Evolutionary conservation across 2,797 vertebrate species (phyloP), one percentile per base, ranked within the genome.

Genomic region (Cyclura pinguis): DNA sequence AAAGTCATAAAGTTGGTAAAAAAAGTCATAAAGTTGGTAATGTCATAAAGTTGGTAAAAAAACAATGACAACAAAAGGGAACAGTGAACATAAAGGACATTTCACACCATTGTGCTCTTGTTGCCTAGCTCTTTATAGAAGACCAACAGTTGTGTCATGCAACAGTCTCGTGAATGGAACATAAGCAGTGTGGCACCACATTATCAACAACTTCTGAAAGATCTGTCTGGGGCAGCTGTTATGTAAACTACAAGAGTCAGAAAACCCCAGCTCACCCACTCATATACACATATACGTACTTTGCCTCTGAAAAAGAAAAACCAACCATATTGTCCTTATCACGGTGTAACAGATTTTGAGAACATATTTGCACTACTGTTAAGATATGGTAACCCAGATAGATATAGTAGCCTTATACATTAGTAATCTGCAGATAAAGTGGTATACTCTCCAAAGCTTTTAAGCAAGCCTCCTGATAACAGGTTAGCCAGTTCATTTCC

Each of bases 291-390:
- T 29, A 29, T 52, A 74, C 92, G 92, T 93, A 22, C 93, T 95
- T 93, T 89, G 55, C 83, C 83, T 62, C 87, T 62, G 18, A 92
- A 89, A 88, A 91, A 86, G 1, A 47, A 92, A 88, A 88, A 92
- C 27, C 1, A 69, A 92, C 78, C 52, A 20, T 84, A 50, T 90
- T 94, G 88, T 91, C 77, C 73, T 86, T 94, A 91, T 88, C 78
- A 88, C 87, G 90, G 62, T 92, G 93, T 94, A 94, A 89, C 88
- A 95, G 88, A 95, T 95, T 83, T 96, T 90, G 90, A 93, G 87
- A 96, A 91, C 47, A 93, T 93, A 95, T 95, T 96, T 95, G 88
- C 86, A 5, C 81, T 93, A 92, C 85, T 89, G 74, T 57, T 93
- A 93, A 95, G 87, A 80, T 35, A 29, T 76, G 12, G 22, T 38